phyloP scores from a whole-genome alignment of 2,888 invertebrate genomes.

The Cremastinae sp. region DNA sequence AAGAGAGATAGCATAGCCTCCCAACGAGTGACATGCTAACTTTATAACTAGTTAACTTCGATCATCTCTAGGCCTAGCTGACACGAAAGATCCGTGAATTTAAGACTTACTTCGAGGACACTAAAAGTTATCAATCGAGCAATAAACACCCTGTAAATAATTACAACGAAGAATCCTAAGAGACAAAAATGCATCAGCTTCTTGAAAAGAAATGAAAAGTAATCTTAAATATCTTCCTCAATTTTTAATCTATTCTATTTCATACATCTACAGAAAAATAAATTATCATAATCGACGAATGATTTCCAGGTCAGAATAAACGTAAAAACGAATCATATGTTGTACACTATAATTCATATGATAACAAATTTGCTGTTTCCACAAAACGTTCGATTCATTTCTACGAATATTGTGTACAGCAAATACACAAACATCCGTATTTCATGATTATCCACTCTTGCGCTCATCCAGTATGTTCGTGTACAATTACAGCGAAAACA shows the following conservation, averaged over 20 bases:
- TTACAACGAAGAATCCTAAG: not conserved
- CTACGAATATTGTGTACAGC: constrained; percentile 22
- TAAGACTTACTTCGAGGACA: constrained; percentile 35
- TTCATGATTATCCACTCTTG: constrained; percentile 11
- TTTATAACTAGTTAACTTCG: constrained; percentile 59
- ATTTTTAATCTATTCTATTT: too few relatives aligned
- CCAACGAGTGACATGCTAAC: constrained; percentile 49
- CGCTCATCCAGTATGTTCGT: constrained; percentile 13
- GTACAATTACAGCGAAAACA: constrained; percentile 28
- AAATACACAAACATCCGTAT: constrained; percentile 2
- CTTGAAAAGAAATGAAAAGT: too few relatives aligned
- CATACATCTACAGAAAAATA: not conserved
- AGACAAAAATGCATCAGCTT: constrained; percentile 1
- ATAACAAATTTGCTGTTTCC: constrained; percentile 54
- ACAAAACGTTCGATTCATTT: constrained; percentile 22
- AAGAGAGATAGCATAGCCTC: constrained; percentile 43
- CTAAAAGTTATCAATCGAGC: constrained; percentile 39
- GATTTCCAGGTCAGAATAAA: not conserved
- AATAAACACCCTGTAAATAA: constrained; percentile 25
- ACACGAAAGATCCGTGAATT: constrained; percentile 12
- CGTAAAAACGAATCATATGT: not conserved
- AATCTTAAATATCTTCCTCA: too few relatives aligned
- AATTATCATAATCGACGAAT: not conserved
- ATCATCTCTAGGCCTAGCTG: constrained; percentile 39
- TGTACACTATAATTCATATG: constrained; percentile 4